Evolutionary conservation across 2,888 invertebrate genomes (phyloP).

Genomic region (Scaptomyza cyrtandrae): DNA sequence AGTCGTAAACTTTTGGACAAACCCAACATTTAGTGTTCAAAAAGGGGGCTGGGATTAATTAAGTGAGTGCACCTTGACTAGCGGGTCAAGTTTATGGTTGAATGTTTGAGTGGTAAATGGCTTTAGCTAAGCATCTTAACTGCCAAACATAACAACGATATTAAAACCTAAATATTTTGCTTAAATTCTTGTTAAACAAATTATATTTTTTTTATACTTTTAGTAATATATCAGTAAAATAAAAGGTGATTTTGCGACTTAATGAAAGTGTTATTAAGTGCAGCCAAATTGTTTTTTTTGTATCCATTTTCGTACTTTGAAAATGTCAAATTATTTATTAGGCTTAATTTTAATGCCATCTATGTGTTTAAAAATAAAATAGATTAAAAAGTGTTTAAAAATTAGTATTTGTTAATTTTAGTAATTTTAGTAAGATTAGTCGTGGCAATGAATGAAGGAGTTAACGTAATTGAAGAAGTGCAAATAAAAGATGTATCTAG

Average conservation of each 20-base stretch:
- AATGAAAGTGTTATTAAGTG: not conserved
- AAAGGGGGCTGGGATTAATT: slow-evolving; percentile 39
- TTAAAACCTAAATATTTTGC: not conserved
- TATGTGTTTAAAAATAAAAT: no score
- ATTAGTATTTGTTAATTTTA: no score
- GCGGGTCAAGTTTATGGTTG: slow-evolving; percentile 35
- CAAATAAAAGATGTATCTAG: no score
- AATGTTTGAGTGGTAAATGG: not conserved
- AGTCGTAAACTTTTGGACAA: slow-evolving; percentile 64
- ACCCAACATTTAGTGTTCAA: slow-evolving; percentile 23
- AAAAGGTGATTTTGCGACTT: no score
- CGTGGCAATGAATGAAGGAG: no score
- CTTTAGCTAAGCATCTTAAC: slow-evolving; percentile 2
- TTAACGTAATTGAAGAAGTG: no score
- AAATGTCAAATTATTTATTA: no score
- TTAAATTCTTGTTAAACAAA: not conserved
- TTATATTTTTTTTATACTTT: not conserved
- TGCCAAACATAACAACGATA: not conserved
- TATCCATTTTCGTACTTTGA: no score
- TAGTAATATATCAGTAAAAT: no score
- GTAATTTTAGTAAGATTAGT: not conserved
- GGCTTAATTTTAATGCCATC: no score
- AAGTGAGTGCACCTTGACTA: slow-evolving; percentile 51
- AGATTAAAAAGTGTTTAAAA: no score
- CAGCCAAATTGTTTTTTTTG: slow-evolving; percentile 1